Base-by-base conservation (phyloP, 2,797 vertebrate species). In the Sternotherus odoratus region DNA sequence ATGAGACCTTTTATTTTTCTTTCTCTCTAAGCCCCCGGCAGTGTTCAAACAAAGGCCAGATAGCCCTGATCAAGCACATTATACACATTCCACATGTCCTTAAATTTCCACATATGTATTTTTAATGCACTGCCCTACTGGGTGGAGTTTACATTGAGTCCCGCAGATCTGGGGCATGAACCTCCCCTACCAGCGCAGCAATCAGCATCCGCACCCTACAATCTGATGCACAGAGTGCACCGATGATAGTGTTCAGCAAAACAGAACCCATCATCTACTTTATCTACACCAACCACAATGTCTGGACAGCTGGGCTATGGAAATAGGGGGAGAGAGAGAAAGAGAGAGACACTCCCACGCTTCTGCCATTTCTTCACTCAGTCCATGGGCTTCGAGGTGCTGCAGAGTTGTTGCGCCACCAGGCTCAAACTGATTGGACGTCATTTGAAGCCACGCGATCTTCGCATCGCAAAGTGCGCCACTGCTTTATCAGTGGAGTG, bases 1-100 rank as follows among this genome's bases (percentile, higher is more conserved):
- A 97, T 97, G 95, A 97, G 96, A 94, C 83, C 92, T 95, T 98
- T 97, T 97, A 96, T 97, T 97, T 97, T 97, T 96, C 95, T 95
- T 94, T 88, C 91, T 48, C 79, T 95, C 86, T 95, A 89, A 96
- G 94, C 86, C 91, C 83, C 89, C 78, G 83, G 54, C 60, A 85
- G 50, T 92, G 91, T 94, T 97, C 96, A 97, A 97, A 94, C 46
- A 30, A 60, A 85, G 91, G 75, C 77, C 77, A 2, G 77, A 84
- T 96, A 92, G 94, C 86, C 95, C 78, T 92, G 95, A 96, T 96
- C 96, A 92, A 88, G 88, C 17, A 10, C 79, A 89, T 95, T 95
- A 89, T 93, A 82, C 87, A 90, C n/a, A 1, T 96, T 93, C 85
- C 92, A 51, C 2, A 19, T 94, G 82, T 84, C 91, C 89, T 95